A percentile compares a stretch with the other conserved stretches of the same genome.
Conservation (phyloP, 2,888 invertebrate genomes). For the Drosophila prostipennis region DNA sequence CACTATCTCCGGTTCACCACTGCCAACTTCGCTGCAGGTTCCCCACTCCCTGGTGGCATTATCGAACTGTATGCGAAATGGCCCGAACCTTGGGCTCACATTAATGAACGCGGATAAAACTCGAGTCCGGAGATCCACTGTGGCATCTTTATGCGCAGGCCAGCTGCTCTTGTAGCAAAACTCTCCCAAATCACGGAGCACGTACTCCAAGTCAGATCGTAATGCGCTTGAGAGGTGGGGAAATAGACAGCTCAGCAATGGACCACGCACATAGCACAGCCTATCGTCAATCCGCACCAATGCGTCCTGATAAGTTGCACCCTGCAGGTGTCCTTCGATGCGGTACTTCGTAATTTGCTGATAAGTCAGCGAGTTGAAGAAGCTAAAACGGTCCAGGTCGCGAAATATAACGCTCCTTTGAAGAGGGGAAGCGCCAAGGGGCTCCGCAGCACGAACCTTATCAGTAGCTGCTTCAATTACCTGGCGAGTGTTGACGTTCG, state of each 20-base stretch:
- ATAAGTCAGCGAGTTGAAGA: constrained; percentile 40
- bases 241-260: constrained; percentile 48
- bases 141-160: not conserved
- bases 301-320: constrained; percentile 54
- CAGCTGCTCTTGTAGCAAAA: constrained; percentile 40
- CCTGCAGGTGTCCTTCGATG: constrained; percentile 46
- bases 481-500: constrained; percentile 43
- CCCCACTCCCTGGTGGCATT: constrained; percentile 50
- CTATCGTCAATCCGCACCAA: constrained; percentile 33
- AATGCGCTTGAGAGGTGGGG: constrained; percentile 33
- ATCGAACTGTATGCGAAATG: constrained; percentile 46
- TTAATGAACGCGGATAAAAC: constrained; percentile 53
- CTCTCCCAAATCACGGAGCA: constrained; percentile 49
- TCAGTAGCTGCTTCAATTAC: constrained; percentile 45
- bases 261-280: constrained; percentile 45
- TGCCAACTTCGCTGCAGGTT: constrained; percentile 26
- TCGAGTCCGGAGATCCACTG: constrained; percentile 46
- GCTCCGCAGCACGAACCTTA: constrained; percentile 3
- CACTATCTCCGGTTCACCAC: not conserved
- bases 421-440: not conserved
- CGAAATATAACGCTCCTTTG: constrained; percentile 33
- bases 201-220: constrained; percentile 36
- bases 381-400: constrained; percentile 41
- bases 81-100: constrained; percentile 43
- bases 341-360: constrained; percentile 46